Evolutionary conservation across 2,888 invertebrate genomes (phyloP), one percentile per base, ranked within the genome.

Genomic region (Drosophila borborema): DNA sequence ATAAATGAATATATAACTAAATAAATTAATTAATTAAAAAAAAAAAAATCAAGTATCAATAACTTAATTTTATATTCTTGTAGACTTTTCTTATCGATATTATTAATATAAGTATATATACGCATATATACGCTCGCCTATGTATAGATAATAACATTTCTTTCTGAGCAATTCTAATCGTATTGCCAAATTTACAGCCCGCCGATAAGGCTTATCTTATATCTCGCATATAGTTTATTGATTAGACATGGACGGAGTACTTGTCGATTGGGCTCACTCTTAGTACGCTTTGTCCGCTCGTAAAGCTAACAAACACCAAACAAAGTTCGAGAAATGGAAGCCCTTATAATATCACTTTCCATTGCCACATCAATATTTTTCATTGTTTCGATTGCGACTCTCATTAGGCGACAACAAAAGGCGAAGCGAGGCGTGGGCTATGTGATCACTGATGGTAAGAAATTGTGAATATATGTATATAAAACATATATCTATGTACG

Each of bases 141-240:
- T 20, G 4, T 10, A 7, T 9, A 38, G n/a, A 12, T n/a, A 28
- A 3, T n/a, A n/a, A n/a, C 16, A 31, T 51, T 63, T 2, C 3
- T 12, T 41, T 16, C 28, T 64, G 76, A 70, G 38, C 46, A 64
- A 64, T 60, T 40, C 41, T 14, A 14, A 9, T 12, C 20, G 41
- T 20, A 40, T 54, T 49, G 48, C n/a, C 46, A 10, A 49, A 41
- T 41, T 56, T 65, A 67, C n/a, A 41, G 18, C 3, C 12, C 16
- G 40, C 10, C n/a, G 46, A 56, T 77, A 77, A 60, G 49, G 46
- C 60, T 76, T 77, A 77, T 76, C 73, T 64, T 64, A 12, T 51
- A 36, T 12, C 23, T n/a, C 8, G n/a, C 0, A 49, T 64, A 77
- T 40, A 59, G 61, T 3, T 36, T 36, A 51, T 51, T 67, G 75